Evolutionary conservation across 2,888 invertebrate genomes (phyloP).

Genomic region (Agrotis segetum): DNA sequence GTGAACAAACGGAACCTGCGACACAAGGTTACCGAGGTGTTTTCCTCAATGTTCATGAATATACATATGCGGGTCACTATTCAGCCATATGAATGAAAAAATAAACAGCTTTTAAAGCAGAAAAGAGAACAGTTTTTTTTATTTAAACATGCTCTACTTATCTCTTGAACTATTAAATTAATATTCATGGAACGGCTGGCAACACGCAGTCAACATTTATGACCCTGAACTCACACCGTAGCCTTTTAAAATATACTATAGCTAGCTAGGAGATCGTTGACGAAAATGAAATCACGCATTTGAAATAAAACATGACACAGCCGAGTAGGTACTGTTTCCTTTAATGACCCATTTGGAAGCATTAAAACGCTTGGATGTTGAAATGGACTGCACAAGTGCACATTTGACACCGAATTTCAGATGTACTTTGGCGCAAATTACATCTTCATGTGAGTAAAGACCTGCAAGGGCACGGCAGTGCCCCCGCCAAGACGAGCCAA

Average conservation of each 20-base stretch:
- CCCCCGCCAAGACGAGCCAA: too few relatives aligned
- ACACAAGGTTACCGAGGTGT: conserved; percentile 58
- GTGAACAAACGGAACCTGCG: conserved; percentile 46
- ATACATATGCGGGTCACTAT: conserved; percentile 21
- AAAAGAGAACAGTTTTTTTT: background rate
- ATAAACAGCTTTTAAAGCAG: background rate
- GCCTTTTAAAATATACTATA: conserved; percentile 25
- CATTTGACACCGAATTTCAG: background rate
- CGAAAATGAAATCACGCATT: conserved; percentile 30
- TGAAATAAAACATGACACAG: conserved; percentile 25
- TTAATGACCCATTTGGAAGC: background rate
- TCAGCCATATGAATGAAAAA: background rate
- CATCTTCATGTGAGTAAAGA: too few relatives aligned
- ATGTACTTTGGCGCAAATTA: background rate
- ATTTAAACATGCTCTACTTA: background rate
- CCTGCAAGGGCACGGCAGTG: too few relatives aligned
- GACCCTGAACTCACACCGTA: conserved; percentile 30
- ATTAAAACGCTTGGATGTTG: too few relatives aligned
- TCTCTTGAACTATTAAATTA: background rate
- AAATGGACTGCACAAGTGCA: too few relatives aligned
- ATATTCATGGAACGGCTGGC: background rate
- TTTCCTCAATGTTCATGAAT: conserved; percentile 55
- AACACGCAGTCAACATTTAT: background rate
- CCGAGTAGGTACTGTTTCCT: background rate
- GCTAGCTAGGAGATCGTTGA: conserved; percentile 11